These are phyloP conservation scores for Prolemur simus DNA, from an alignment of 2,113 vertebrate species.

Conservation along the genomic window DNA sequence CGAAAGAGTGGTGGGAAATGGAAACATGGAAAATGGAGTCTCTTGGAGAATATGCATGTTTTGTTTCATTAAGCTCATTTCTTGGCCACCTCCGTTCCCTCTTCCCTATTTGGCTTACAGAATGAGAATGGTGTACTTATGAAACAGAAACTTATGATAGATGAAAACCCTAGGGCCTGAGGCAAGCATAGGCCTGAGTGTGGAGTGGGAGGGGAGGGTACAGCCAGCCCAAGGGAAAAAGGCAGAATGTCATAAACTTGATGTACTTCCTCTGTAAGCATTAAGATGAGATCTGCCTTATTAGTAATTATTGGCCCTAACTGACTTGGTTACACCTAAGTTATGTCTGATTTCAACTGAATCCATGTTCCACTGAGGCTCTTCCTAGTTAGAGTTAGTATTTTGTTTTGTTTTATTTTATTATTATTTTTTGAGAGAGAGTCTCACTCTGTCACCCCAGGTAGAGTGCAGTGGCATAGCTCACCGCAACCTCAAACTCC, in stretches of 20 bases:
- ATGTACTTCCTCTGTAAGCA: not conserved
- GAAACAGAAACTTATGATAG: conserved; percentile 32
- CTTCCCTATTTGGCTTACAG: not conserved
- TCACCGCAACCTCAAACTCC: too few relatives aligned
- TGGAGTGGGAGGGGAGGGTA: not conserved
- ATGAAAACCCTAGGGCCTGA: not conserved
- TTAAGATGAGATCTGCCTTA: not conserved
- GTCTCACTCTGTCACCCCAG: too few relatives aligned
- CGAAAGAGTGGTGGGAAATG: not conserved
- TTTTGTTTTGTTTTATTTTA: not conserved
- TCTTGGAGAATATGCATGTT: not conserved
- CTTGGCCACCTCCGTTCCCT: not conserved
- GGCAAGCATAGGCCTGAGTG: not conserved
- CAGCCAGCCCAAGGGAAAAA: not conserved
- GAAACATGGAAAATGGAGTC: not conserved
- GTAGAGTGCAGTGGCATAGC: too few relatives aligned
- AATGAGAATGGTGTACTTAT: not conserved
- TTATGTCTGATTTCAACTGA: not conserved
- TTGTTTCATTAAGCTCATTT: conserved; percentile 40
- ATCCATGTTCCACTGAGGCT: not conserved
- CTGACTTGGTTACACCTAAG: not conserved
- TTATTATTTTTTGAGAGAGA: too few relatives aligned
- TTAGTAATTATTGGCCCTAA: not conserved
- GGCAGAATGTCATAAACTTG: not conserved
- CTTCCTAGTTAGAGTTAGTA: not conserved